Evolutionary conservation across 2,888 invertebrate genomes (phyloP), one percentile per base, ranked within the genome.

Genomic region (Brachyptera risi): DNA sequence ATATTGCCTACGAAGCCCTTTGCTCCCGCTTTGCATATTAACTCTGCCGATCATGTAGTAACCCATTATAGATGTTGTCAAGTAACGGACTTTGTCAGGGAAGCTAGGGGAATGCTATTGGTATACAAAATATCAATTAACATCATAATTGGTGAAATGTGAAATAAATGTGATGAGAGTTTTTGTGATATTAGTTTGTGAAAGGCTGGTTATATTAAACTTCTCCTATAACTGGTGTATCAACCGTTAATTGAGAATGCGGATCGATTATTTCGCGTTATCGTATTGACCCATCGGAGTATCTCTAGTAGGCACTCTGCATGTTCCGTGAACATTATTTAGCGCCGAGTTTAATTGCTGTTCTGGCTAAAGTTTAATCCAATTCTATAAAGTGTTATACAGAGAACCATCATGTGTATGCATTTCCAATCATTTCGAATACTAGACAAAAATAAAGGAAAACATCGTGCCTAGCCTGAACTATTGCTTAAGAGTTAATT

Each of bases 11-110:
- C 40, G 19, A 17, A 44, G 19, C 21, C 44, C 44, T 44, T 21
- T 44, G 44, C 40, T n/a, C 7, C 44, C 21, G 44, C 15, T 44
- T 44, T 44, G 44, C 44, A 44, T 44, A 44, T 21, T 44, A 44
- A 44, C 17, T 11, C 44, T 11, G 21, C 44, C 19, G 44, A 44
- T 44, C 44, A 19, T 44, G 44, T 21, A 44, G 2, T 37, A 31
- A 54, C 51, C 54, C 37, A 37, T 37, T 54, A n/a, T n/a, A 54
- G 54, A 54, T 51, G 51, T 31, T 35, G 27, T 27, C 23, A 9
- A 27, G 51, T 51, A 15, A 35, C n/a, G 11, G 31, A 23, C n/a
- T 21, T 9, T 21, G 24, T 47, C 24, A 47, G 19, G 21, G 21
- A 47, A 47, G n/a, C 47, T 7, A 47, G 47, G 23, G 23, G n/a